Conservation (phyloP, 2,888 invertebrate species). For the Nemotelus pantherinus region DNA sequence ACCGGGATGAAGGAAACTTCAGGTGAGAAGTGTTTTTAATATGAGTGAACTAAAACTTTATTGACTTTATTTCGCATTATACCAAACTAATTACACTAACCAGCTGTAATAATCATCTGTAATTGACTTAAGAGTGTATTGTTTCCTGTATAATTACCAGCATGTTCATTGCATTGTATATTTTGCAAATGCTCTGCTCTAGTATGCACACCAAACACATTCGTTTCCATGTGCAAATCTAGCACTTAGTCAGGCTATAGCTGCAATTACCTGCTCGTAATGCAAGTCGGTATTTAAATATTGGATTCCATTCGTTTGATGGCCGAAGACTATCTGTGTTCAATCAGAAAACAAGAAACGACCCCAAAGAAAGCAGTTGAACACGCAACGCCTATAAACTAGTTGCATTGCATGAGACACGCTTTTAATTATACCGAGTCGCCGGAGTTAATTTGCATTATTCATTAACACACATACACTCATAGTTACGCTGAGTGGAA, state of each 20-base stretch:
- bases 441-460: conserved; percentile 50
- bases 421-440: conserved; percentile 49
- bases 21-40: too few species aligned
- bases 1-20: too few species aligned
- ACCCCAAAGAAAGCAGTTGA: conserved; percentile 43
- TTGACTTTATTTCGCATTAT: too few species aligned
- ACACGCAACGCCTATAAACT: conserved; percentile 48
- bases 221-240: neutral
- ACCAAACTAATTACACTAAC: too few species aligned
- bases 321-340: conserved; percentile 33
- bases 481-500: neutral
- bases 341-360: conserved; percentile 42
- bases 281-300: conserved; percentile 20
- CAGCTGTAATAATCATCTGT: neutral
- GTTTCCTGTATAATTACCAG: too few species aligned
- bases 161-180: too few species aligned
- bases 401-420: conserved; percentile 51
- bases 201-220: neutral
- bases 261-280: conserved; percentile 13
- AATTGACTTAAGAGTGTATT: conserved; percentile 11
- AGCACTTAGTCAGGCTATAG: neutral
- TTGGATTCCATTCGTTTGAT: conserved; percentile 37
- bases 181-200: neutral
- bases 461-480: conserved; percentile 49
- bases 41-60: too few species aligned